Conservation (phyloP, 2,888 invertebrate genomes). For the Nomada ferruginata region DNA sequence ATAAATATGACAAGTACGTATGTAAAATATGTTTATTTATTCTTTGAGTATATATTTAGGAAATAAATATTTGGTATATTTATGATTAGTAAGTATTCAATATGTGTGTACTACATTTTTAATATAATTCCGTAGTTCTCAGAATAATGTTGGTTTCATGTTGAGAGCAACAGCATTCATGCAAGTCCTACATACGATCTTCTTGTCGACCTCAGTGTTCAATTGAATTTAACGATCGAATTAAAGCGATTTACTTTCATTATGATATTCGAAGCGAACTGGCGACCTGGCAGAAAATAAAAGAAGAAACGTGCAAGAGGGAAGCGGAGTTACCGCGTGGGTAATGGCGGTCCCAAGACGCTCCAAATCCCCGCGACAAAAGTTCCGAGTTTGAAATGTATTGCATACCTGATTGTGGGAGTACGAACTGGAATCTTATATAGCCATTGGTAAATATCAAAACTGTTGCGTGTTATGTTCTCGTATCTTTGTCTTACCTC, state of each 20-base stretch:
- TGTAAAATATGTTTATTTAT: too few species aligned
- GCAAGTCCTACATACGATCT: constrained; percentile 2
- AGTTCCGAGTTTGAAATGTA: neutral
- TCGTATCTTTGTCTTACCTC: too few species aligned
- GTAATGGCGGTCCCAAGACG: constrained; percentile 2
- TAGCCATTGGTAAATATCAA: neutral
- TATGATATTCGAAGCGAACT: constrained; percentile 19
- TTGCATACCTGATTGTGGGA: too few species aligned
- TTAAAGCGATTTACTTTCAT: constrained; percentile 58
- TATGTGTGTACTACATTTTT: too few species aligned
- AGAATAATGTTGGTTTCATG: constrained; percentile 5
- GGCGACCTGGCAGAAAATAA: constrained; percentile 5
- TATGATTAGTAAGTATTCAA: neutral
- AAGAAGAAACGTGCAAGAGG: constrained; percentile 13
- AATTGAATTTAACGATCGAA: constrained; percentile 50
- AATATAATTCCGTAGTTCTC: neutral
- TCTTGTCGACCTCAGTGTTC: constrained; percentile 24
- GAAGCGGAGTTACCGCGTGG: constrained; percentile 13
- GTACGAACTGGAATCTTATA: neutral
- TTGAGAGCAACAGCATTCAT: neutral
- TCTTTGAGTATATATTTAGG: too few species aligned
- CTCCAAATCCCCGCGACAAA: neutral
- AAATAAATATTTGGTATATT: neutral
- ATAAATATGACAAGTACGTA: too few species aligned
- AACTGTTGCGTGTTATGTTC: too few species aligned